phyloP scores from a whole-genome alignment of 2,113 vertebrate species.

The Sphyrna mokarran region DNA sequence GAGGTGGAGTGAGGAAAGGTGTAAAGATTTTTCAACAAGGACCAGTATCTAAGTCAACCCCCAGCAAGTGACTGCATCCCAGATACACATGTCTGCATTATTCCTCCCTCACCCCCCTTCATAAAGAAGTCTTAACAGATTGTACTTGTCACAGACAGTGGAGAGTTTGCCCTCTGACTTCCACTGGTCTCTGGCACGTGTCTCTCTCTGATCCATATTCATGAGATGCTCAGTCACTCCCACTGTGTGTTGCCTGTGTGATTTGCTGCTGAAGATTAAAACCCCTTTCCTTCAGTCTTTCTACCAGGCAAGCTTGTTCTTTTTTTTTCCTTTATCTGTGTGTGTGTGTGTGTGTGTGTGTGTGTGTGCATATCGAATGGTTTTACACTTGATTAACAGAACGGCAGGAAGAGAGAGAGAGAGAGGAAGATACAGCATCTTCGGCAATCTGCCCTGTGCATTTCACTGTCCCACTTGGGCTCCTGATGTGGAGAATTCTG shows the following conservation, averaged over 20 bases:
- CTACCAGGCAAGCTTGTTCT: constrained; percentile 21
- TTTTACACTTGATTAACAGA: not conserved
- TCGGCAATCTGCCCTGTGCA: not conserved
- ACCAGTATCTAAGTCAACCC: not conserved
- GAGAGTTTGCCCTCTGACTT: not conserved
- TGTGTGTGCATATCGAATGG: not conserved
- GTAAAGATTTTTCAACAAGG: not conserved
- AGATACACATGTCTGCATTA: not conserved
- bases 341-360: not conserved
- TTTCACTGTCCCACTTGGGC: not conserved
- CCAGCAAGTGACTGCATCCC: not conserved
- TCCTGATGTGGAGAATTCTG: not conserved
- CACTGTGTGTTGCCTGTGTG: not conserved
- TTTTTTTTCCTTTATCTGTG: not conserved
- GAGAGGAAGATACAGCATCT: not conserved
- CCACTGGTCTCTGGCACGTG: not conserved
- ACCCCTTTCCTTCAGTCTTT: not conserved
- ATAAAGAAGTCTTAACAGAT: not conserved
- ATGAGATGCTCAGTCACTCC: constrained; percentile 12
- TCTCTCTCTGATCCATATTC: not conserved
- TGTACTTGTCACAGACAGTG: not conserved
- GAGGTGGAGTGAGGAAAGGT: not conserved
- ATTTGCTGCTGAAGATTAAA: constrained; percentile 22
- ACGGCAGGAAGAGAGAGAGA: not conserved
- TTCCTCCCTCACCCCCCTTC: too few species aligned